Conservation (phyloP, 1,140 invertebrate species). For the Delia radicum region DNA sequence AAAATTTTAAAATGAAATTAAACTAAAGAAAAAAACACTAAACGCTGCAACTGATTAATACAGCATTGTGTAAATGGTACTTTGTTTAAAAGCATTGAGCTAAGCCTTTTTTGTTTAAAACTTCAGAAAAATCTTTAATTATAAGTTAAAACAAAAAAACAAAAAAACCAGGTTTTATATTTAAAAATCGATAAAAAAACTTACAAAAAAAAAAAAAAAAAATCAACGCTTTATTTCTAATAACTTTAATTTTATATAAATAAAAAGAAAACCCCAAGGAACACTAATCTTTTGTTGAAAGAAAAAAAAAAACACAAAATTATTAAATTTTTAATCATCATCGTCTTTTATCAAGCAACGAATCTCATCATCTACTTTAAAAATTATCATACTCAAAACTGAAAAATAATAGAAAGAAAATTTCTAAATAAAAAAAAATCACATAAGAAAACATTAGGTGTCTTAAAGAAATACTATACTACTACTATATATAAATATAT, state of each 20-base stretch:
- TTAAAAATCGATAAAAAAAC: conserved; percentile 12
- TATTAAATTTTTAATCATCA: background rate
- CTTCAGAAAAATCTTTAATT: background rate
- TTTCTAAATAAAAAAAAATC: background rate
- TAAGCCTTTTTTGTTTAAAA: background rate
- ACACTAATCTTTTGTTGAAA: conserved; percentile 1
- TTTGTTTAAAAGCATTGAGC: background rate
- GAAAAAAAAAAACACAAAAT: background rate
- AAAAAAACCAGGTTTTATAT: conserved; percentile 27
- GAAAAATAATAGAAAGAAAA: background rate
- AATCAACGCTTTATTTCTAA: conserved; percentile 21
- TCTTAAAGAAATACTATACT: background rate
- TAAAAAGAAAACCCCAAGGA: background rate
- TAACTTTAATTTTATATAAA: conserved; percentile 14
- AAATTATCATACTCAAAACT: background rate
- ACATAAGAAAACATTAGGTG: conserved; percentile 20
- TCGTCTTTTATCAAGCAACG: background rate
- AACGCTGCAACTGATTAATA: background rate
- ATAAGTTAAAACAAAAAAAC: background rate
- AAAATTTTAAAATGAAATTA: background rate
- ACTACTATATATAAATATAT: too few species aligned
- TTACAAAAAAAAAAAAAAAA: background rate
- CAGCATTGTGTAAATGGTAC: background rate
- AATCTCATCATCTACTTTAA: conserved; percentile 13
- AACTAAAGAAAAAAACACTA: background rate